Evolutionary conservation across 2,888 invertebrate species (phyloP).

Genomic region (Hylaea fasciaria): DNA sequence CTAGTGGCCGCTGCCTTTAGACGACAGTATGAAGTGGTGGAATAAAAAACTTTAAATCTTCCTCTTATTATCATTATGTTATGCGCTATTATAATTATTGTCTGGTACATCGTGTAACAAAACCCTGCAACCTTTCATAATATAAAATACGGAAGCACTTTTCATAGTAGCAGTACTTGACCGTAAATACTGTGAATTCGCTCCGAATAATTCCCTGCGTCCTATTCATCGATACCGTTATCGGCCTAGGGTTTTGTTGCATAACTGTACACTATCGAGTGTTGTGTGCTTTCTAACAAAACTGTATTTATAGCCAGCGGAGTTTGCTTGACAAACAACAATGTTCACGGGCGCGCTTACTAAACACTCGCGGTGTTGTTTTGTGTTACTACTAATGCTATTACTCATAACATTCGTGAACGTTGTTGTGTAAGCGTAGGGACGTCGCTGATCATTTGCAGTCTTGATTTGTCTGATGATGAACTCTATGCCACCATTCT

Average conservation of each 20-base stretch:
- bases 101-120: not conserved
- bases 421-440: slow-evolving; percentile 24
- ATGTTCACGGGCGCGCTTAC: slow-evolving; percentile 39
- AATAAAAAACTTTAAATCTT: not conserved
- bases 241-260: slow-evolving; percentile 14
- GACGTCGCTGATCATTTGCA: slow-evolving; percentile 35
- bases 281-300: slow-evolving; percentile 38
- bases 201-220: too few relatives aligned
- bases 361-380: slow-evolving; percentile 31
- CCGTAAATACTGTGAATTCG: not conserved
- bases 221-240: not conserved
- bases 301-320: slow-evolving; percentile 32
- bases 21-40: too few relatives aligned
- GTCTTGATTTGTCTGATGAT: not conserved
- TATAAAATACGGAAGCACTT: not conserved
- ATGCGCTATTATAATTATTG: not conserved
- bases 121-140: not conserved
- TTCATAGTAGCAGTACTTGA: not conserved
- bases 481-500: too few relatives aligned
- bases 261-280: slow-evolving; percentile 31
- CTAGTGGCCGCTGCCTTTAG: too few relatives aligned
- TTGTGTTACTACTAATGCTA: slow-evolving; percentile 32
- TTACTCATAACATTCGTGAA: slow-evolving; percentile 36
- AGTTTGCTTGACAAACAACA: slow-evolving; percentile 38
- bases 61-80: not conserved